Evolutionary conservation across 1,140 invertebrate species (phyloP), one percentile per base, ranked within the genome.

Genomic region (Laupala kohalensis): DNA sequence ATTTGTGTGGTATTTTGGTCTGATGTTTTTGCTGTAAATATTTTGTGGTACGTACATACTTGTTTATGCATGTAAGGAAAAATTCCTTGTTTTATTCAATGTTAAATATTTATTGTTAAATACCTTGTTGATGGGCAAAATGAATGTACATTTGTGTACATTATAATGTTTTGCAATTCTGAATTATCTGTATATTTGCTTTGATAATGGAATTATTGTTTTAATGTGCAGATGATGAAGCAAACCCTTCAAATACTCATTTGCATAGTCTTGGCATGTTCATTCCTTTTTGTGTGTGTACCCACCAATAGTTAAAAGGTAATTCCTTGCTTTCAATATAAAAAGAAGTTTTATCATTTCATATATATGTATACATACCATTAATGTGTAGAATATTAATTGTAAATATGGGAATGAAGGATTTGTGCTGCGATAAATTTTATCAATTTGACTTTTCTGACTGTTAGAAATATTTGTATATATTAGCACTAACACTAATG

Each of bases 121-220:
- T 53, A 53, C 19, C 37, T 70, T 70, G 69, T 70, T 70, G 69
- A 62, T 70, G 37, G 64, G 23, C 30, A 53, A 70, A 70, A 30
- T 64, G 30, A 70, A 70, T 70, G 69, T 70, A 70, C 69, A 30
- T 13, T 23, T 9, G 13, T 25, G 69, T 70, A 70, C 69, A 70
- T 70, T 70, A 23, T 24, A 24, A 70, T 30, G 30, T 70, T 70
- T 25, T 24, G 24, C 69, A 63, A 63, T 70, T 69, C n/a, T 69
- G 24, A 25, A 69, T 69, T 69, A 27, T 6, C 66, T 67, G 28
- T 67, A 53, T 53, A 53, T 53, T 53, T 53, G 37, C 9, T 53
- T 53, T 53, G 9, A 53, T 13, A 53, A 13, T 19, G 19, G 37
- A 53, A 53, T 53, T 53, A 19, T 53, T 53, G 37, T 53, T 53